phyloP scores from a whole-genome alignment of 2,888 invertebrate species.

The Synergus japonicus region DNA sequence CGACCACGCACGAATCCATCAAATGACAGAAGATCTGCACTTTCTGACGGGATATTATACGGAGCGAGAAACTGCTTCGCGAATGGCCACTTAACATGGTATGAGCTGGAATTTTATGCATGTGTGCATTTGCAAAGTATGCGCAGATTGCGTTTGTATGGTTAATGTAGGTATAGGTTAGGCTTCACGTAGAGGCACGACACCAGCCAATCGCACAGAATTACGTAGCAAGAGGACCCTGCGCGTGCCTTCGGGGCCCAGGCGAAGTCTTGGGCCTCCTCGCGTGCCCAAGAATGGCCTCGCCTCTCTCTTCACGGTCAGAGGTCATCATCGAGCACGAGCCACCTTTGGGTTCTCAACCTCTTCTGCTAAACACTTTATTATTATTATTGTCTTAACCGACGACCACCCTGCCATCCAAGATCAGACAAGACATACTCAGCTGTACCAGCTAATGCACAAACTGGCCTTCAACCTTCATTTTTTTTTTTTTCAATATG shows the following conservation, averaged over 20 bases:
- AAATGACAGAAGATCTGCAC: background rate
- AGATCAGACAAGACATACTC: constrained; percentile 6
- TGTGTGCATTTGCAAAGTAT: constrained; percentile 32
- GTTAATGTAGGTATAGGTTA: constrained; percentile 43
- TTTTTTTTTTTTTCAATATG: background rate
- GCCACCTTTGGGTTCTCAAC: constrained; percentile 74
- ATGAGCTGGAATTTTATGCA: constrained; percentile 24
- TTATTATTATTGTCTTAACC: constrained; percentile 35
- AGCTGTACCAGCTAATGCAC: background rate
- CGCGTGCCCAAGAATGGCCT: constrained; percentile 74
- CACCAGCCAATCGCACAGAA: constrained; percentile 68
- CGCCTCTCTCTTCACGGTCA: constrained; percentile 73
- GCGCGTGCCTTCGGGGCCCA: constrained; percentile 71
- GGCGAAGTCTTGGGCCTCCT: constrained; percentile 70
- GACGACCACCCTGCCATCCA: constrained; percentile 46
- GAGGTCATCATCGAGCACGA: constrained; percentile 76
- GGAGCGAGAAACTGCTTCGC: constrained; percentile 1
- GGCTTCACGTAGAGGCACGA: constrained; percentile 57
- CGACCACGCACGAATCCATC: constrained; percentile 11
- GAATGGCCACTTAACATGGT: constrained; percentile 32
- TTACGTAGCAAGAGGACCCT: constrained; percentile 64
- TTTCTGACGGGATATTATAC: constrained; percentile 4
- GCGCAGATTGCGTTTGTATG: constrained; percentile 43
- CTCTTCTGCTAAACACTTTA: constrained; percentile 44
- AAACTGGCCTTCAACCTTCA: background rate